Percentiles rank a stretch among this genome's conserved stretches.
These are phyloP conservation scores for Sarcophaga caerulescens DNA, from an alignment of 2,888 invertebrate species.

Conservation along the genomic window DNA sequence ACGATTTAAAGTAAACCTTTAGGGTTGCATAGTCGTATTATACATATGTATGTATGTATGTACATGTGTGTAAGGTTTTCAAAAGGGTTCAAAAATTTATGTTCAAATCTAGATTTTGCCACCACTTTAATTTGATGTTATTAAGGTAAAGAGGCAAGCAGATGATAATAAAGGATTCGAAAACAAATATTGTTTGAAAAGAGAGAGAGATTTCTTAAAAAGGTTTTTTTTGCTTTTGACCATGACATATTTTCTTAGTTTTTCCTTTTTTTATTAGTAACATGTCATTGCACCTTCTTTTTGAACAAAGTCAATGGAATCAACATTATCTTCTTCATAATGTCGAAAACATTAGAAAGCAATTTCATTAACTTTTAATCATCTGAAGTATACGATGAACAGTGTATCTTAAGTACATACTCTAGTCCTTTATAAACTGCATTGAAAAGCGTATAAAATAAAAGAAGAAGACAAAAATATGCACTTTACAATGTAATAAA, in stretches of 20 bases:
- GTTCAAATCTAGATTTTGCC: not conserved
- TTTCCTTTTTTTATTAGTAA: too few relatives aligned
- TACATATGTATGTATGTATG: too few relatives aligned
- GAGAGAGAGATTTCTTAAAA: too few relatives aligned
- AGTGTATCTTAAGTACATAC: not conserved
- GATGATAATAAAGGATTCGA: not conserved
- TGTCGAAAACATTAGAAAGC: not conserved
- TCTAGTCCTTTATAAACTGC: conserved; percentile 2
- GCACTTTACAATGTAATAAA: conserved; percentile 36
- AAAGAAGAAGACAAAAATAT: not conserved
- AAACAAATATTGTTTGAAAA: too few relatives aligned
- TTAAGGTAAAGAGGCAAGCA: not conserved
- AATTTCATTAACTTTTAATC: conserved; percentile 35
- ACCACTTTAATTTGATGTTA: not conserved
- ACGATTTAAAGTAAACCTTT: not conserved
- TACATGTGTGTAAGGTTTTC: not conserved
- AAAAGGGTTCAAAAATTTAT: not conserved
- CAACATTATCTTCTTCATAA: not conserved
- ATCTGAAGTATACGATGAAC: conserved; percentile 7
- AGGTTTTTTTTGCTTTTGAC: too few relatives aligned
- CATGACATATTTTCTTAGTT: too few relatives aligned
- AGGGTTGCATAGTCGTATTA: not conserved
- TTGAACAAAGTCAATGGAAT: too few relatives aligned
- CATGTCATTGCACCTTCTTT: too few relatives aligned
- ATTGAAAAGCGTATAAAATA: too few relatives aligned